Base-by-base conservation (phyloP, 1,140 invertebrate genomes). In the Eufriesea mexicana region DNA sequence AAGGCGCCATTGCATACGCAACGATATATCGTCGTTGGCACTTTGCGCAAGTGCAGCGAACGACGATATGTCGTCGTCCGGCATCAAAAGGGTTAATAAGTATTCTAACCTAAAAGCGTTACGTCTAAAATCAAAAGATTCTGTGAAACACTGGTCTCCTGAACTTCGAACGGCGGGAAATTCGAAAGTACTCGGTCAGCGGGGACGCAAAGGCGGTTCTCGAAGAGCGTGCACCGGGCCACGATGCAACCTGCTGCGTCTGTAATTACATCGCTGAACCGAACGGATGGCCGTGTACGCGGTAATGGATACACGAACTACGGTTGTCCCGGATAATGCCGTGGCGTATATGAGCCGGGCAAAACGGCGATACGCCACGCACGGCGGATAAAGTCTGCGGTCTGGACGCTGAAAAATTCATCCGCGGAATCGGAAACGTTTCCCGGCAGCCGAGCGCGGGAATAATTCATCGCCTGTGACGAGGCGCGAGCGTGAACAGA, bases 251-350 rank as follows among this genome's bases (percentile, higher is more conserved):
- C 64, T n/a, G 64, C 64, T 67, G 64, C 64, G 64, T 67, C 64
- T 67, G 64, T 67, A 67, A 57, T 73, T 57, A 55, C 51, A 73
- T 73, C 54, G 64, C 12, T n/a, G 64, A 67, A 67, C 23, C 59
- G 68, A 66, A 54, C 59, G 54, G 64, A 87, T 71, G 77, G 72
- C 49, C 85, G 14, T 87, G 79, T 84, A 86, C 75, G 71, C 83
- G 85, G 75, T 87, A 87, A 86, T 83, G 73, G 84, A 85, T 73
- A 78, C 80, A 28, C 85, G 42, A 57, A 57, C 73, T 57, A 28
- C 68, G 72, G 62, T 77, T 85, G 84, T 16, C 42, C 57, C 42
- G 62, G 70, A 78, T 86, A 86, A 86, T 78, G 67, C 76, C 47
- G 18, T 10, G 28, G 54, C 47, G 49, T 42, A 76, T 49, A 54